Conservation (phyloP, 2,888 invertebrate species). For the Catocala sponsa region DNA sequence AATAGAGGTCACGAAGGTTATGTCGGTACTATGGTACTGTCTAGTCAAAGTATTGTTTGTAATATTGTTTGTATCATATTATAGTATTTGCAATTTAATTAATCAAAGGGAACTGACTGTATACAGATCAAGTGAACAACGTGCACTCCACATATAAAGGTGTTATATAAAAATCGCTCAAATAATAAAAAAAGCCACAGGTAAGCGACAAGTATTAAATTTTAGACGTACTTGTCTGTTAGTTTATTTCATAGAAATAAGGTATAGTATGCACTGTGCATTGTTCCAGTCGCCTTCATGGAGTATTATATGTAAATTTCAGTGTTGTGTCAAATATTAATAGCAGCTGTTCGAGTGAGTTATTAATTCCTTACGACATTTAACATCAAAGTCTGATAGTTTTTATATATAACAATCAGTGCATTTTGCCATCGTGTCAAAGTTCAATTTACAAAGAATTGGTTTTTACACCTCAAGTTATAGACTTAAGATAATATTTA, state of each 20-base stretch:
- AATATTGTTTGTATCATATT: conserved; percentile 80
- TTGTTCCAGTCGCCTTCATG: conserved; percentile 21
- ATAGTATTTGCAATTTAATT: conserved; percentile 72
- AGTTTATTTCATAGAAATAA: conserved; percentile 38
- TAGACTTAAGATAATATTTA: conserved; percentile 70
- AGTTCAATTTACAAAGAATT: conserved; percentile 39
- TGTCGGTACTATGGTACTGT: conserved; percentile 84
- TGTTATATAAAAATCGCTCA: conserved; percentile 40
- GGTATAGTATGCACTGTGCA: conserved; percentile 22
- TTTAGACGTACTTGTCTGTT: conserved; percentile 46
- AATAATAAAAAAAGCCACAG: conserved; percentile 39
- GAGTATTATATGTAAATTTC: conserved; percentile 40
- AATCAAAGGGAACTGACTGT: conserved; percentile 65
- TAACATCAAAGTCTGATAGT: conserved; percentile 50
- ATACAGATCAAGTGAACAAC: conserved; percentile 44
- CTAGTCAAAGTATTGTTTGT: conserved; percentile 85
- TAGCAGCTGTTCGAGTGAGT: conserved; percentile 48
- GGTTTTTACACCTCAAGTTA: conserved; percentile 62
- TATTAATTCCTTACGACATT: conserved; percentile 31
- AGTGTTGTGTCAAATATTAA: conserved; percentile 46
- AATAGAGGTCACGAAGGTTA: conserved; percentile 71
- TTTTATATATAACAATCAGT: conserved; percentile 34
- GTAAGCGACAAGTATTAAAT: conserved; percentile 45
- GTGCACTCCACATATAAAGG: conserved; percentile 36
- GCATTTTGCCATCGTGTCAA: conserved; percentile 37